phyloP scores from a whole-genome alignment of 2,888 invertebrate genomes.

The Sarcophaga caerulescens region DNA sequence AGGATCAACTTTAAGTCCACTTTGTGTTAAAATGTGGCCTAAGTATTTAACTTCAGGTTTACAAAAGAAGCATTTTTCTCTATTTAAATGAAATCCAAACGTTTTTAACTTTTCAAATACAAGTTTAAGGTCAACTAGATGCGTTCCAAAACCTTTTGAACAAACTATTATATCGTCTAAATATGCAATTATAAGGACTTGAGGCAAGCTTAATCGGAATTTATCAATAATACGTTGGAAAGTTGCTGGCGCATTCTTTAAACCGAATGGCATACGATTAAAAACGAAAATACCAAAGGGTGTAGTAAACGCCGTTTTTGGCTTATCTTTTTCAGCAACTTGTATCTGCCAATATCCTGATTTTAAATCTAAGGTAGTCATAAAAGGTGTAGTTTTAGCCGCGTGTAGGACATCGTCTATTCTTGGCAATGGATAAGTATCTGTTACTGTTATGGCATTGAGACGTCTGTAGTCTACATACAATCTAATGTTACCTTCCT shows the following conservation, averaged over 20 bases:
- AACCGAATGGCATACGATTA: conserved; percentile 75
- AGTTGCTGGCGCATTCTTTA: conserved; percentile 74
- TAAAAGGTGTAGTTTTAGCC: too few relatives aligned
- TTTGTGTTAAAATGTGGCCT: conserved; percentile 73
- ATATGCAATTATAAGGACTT: conserved; percentile 70
- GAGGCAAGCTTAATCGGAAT: conserved; percentile 64
- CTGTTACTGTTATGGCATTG: too few relatives aligned
- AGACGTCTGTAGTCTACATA: too few relatives aligned
- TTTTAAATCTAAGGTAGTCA: too few relatives aligned
- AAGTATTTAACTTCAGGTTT: conserved; percentile 71
- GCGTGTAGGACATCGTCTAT: too few relatives aligned
- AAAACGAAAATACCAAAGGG: conserved; percentile 75
- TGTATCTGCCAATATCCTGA: too few relatives aligned
- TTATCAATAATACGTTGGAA: conserved; percentile 74
- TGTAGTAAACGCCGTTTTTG: conserved; percentile 75
- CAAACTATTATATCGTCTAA: conserved; percentile 73
- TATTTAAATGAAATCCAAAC: conserved; percentile 71
- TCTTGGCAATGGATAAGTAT: too few relatives aligned
- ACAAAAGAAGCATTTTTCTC: conserved; percentile 70
- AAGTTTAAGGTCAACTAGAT: conserved; percentile 73
- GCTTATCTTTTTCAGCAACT: conserved; percentile 71
- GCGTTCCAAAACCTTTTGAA: conserved; percentile 70
- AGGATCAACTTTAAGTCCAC: conserved; percentile 72
- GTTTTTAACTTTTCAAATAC: conserved; percentile 40
- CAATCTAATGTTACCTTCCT: too few relatives aligned